phyloP scores from a whole-genome alignment of 2,888 invertebrate genomes.

The Brachyptera putata region DNA sequence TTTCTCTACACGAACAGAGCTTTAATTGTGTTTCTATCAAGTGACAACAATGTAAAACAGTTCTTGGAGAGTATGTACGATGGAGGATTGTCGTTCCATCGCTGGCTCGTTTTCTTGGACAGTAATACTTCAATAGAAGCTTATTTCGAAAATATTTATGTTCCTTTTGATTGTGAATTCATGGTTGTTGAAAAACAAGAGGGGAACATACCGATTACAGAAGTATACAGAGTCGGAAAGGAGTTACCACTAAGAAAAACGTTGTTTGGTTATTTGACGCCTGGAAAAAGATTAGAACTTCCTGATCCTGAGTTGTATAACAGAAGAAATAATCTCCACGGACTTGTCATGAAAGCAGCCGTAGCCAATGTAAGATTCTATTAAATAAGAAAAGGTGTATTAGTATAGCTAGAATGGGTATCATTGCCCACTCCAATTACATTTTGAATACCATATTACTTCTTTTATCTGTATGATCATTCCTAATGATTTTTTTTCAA shows the following conservation, averaged over 20 bases:
- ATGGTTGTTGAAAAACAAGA: background rate
- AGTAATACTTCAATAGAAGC: background rate
- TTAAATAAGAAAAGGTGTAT: background rate
- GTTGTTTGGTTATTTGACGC: background rate
- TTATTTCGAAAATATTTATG: background rate
- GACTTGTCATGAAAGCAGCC: background rate
- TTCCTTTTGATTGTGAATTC: slow-evolving; percentile 4
- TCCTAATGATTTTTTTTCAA: too few species aligned
- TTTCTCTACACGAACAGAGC: too few species aligned
- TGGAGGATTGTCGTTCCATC: background rate
- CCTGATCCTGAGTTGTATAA: background rate
- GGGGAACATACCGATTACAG: background rate
- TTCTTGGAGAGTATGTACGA: too few species aligned
- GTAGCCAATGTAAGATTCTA: background rate
- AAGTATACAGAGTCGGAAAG: background rate
- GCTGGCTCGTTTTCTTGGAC: background rate
- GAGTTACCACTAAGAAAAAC: background rate
- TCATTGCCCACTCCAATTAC: background rate
- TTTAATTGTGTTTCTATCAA: slow-evolving; percentile 6
- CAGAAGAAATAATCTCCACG: slow-evolving; percentile 1
- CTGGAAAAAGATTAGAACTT: background rate
- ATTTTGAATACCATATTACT: background rate
- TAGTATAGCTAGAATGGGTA: background rate
- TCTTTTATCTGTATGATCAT: background rate
- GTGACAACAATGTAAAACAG: background rate